Evolutionary conservation across 1,140 invertebrate genomes (phyloP).

Genomic region (Gryllus bimaculatus): DNA sequence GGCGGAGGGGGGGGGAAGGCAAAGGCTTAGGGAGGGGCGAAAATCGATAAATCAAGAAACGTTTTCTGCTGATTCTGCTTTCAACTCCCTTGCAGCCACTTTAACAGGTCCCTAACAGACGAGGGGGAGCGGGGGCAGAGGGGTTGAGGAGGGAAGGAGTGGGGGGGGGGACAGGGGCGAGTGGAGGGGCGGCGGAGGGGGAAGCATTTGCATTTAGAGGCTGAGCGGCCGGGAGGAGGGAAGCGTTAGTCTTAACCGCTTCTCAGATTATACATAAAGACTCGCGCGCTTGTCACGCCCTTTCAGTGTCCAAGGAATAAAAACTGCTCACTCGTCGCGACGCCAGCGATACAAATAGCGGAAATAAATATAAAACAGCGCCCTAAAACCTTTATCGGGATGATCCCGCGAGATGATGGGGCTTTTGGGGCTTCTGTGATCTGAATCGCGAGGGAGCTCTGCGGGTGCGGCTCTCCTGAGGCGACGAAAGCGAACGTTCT

Average conservation of each 20-base stretch:
- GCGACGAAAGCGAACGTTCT: no score
- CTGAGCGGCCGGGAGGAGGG: not conserved
- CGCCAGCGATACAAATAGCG: not conserved
- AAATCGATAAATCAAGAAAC: constrained; percentile 5
- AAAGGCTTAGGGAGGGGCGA: not conserved
- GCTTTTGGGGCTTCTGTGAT: not conserved
- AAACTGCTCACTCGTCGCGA: not conserved
- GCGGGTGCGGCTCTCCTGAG: no score
- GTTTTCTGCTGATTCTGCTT: not conserved
- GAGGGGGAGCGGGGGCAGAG: not conserved
- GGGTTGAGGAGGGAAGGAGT: not conserved
- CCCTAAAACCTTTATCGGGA: not conserved
- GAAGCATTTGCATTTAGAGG: not conserved
- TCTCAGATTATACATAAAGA: not conserved
- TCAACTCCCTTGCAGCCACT: not conserved
- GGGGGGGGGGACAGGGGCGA: not conserved
- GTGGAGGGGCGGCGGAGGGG: not conserved
- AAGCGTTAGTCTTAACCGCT: not conserved
- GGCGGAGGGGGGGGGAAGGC: not conserved
- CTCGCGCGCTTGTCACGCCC: not conserved
- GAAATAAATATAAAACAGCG: not conserved
- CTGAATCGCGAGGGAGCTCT: not conserved
- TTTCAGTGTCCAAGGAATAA: not conserved
- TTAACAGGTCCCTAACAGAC: not conserved
- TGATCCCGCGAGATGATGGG: not conserved